Percentiles rank a stretch among this genome's conserved stretches.
Evolutionary conservation across 2,113 vertebrate genomes (phyloP).

Genomic region (Siniperca knerii): DNA sequence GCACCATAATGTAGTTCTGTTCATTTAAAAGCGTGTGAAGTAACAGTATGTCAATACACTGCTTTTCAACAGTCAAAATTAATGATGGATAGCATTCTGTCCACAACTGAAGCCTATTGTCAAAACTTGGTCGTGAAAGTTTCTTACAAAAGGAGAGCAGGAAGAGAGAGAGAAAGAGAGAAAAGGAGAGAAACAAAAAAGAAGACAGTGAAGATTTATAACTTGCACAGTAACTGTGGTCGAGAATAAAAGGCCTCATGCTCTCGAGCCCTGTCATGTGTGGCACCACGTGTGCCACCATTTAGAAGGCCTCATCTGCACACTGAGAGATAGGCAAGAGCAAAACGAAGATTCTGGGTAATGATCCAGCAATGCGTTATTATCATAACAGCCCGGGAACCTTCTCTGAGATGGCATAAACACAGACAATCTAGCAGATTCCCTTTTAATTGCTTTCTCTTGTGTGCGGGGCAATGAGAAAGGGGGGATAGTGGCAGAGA

Average conservation of each 20-base stretch:
- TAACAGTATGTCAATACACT: not conserved
- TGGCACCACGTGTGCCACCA: slow-evolving; percentile 6
- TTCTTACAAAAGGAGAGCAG: not conserved
- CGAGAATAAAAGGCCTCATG: slow-evolving; percentile 34
- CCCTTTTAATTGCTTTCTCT: slow-evolving; percentile 69
- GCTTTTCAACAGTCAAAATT: not conserved
- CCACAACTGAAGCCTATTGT: slow-evolving; percentile 1
- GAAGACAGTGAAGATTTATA: slow-evolving; percentile 24
- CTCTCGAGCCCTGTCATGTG: slow-evolving; percentile 19
- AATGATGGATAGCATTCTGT: slow-evolving; percentile 2
- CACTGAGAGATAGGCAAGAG: slow-evolving; percentile 15
- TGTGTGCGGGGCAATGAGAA: slow-evolving; percentile 31
- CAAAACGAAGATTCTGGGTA: slow-evolving; percentile 52
- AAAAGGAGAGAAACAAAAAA: not conserved
- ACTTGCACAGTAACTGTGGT: slow-evolving; percentile 4
- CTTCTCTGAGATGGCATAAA: slow-evolving; percentile 58
- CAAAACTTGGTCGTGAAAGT: not conserved
- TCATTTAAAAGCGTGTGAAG: not conserved
- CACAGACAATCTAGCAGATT: slow-evolving; percentile 57
- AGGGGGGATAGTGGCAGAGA: not conserved
- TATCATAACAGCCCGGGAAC: slow-evolving; percentile 58
- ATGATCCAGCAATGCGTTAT: slow-evolving; percentile 63
- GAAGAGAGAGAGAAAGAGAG: not conserved
- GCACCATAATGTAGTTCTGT: not conserved
- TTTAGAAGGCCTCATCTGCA: slow-evolving; percentile 52